Percentiles rank a stretch among this genome's conserved stretches.
These are phyloP conservation scores for Hydrolagus colliei DNA, from an alignment of 2,797 vertebrate genomes.

Conservation along the genomic window DNA sequence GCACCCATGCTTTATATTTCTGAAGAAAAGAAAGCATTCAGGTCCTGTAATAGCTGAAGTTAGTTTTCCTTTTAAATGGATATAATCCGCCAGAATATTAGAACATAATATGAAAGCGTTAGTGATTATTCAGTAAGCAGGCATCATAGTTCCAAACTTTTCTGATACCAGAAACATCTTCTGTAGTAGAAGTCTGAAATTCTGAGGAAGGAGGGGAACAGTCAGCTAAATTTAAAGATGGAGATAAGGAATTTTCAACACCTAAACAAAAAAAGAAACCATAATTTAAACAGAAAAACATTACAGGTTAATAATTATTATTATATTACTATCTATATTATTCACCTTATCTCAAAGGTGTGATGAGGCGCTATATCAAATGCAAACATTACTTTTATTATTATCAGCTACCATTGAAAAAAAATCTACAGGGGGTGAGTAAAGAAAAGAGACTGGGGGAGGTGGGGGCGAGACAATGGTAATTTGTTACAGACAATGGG, in stretches of 20 bases:
- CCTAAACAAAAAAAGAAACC: constrained; percentile 49
- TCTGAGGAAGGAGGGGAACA: constrained; percentile 67
- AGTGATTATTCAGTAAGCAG: constrained; percentile 1
- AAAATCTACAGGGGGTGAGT: background rate
- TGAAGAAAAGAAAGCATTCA: background rate
- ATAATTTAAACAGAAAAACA: constrained; percentile 7
- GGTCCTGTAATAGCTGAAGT: background rate
- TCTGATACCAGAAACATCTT: constrained; percentile 66
- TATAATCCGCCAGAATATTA: background rate
- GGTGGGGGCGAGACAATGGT: too few relatives aligned
- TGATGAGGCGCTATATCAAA: too few relatives aligned
- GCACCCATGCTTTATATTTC: background rate
- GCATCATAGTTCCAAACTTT: constrained; percentile 4
- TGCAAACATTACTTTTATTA: too few relatives aligned
- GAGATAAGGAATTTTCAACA: constrained; percentile 55
- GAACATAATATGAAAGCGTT: background rate
- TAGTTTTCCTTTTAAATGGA: background rate
- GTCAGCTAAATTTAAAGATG: constrained; percentile 65
- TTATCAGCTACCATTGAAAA: background rate
- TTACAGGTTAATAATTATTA: background rate
- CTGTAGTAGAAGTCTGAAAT: constrained; percentile 56
- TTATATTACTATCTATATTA: too few relatives aligned
- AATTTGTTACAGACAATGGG: background rate
- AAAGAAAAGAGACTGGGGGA: too few relatives aligned
- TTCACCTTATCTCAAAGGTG: too few relatives aligned